Conservation (phyloP, 1,140 invertebrate species). For the Hyphantria cunea region DNA sequence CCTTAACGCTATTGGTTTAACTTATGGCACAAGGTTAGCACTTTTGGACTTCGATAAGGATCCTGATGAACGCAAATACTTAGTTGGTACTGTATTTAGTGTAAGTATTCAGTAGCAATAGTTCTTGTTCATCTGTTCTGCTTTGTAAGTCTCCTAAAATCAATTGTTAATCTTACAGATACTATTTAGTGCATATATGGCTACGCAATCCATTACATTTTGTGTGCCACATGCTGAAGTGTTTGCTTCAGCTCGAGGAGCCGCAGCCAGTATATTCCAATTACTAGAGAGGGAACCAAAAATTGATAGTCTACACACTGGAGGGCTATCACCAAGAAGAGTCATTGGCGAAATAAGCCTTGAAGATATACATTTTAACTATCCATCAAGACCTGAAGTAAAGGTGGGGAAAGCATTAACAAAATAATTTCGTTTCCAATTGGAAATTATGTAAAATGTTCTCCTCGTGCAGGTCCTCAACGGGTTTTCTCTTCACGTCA, state of each 20-base stretch:
- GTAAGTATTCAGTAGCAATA: conserved; percentile 72
- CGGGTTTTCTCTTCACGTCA: conserved; percentile 85
- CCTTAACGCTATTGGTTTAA: conserved; percentile 91
- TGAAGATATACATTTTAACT: conserved; percentile 88
- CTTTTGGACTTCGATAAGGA: conserved; percentile 80
- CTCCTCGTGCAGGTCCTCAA: conserved; percentile 68
- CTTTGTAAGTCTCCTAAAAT: no score
- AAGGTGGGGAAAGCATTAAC: conserved; percentile 72
- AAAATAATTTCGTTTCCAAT: conserved; percentile 75
- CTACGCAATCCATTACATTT: conserved; percentile 91
- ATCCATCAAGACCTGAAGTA: conserved; percentile 90
- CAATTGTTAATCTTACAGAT: conserved; percentile 75
- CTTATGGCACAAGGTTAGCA: conserved; percentile 90
- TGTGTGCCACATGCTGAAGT: conserved; percentile 89
- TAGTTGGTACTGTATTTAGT: conserved; percentile 85
- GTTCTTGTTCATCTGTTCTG: no score
- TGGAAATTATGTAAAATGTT: conserved; percentile 1
- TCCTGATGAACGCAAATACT: conserved; percentile 81
- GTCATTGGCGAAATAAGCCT: conserved; percentile 88
- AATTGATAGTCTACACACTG: conserved; percentile 73
- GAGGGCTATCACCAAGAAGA: conserved; percentile 85
- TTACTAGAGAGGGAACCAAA: conserved; percentile 57
- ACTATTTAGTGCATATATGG: conserved; percentile 90
- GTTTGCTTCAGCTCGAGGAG: conserved; percentile 75
- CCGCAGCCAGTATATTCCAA: conserved; percentile 59